A percentile compares a stretch with the other conserved stretches of the same genome.
Conservation (phyloP, 2,888 invertebrate species). For the Drosophila quinaria region DNA sequence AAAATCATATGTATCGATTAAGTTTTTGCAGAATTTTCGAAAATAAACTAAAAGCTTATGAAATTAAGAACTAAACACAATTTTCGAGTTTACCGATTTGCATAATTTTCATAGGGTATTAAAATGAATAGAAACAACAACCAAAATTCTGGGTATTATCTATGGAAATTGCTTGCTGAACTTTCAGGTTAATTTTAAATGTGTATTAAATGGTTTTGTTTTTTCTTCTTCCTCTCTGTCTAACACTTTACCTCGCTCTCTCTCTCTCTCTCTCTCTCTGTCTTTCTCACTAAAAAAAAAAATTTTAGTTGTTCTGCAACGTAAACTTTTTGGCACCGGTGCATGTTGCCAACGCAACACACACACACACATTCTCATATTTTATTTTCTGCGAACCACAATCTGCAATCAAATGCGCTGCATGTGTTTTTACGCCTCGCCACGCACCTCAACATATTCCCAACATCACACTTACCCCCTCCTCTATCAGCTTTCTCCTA, state of each 20-base stretch:
- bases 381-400: conserved; percentile 42
- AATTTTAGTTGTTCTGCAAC: conserved; percentile 35
- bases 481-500: neutral
- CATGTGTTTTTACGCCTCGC: conserved; percentile 62
- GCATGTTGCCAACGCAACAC: conserved; percentile 19
- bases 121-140: conserved; percentile 2
- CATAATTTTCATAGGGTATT: neutral
- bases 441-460: conserved; percentile 36
- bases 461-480: neutral
- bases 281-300: conserved; percentile 7
- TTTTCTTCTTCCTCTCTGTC: neutral
- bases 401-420: conserved; percentile 58
- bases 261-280: neutral
- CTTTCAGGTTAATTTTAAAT: conserved; percentile 36
- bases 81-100: neutral
- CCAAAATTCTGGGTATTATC: conserved; percentile 25
- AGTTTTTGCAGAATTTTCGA: too few species aligned
- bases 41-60: neutral
- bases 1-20: too few species aligned
- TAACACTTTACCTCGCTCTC: neutral
- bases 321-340: conserved; percentile 47
- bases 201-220: conserved; percentile 47
- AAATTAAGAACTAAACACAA: neutral
- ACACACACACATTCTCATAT: conserved; percentile 1
- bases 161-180: conserved; percentile 36